These are phyloP conservation scores for Helicolenus hilgendorfi DNA, from an alignment of 2,797 vertebrate species.

Conservation along the genomic window DNA sequence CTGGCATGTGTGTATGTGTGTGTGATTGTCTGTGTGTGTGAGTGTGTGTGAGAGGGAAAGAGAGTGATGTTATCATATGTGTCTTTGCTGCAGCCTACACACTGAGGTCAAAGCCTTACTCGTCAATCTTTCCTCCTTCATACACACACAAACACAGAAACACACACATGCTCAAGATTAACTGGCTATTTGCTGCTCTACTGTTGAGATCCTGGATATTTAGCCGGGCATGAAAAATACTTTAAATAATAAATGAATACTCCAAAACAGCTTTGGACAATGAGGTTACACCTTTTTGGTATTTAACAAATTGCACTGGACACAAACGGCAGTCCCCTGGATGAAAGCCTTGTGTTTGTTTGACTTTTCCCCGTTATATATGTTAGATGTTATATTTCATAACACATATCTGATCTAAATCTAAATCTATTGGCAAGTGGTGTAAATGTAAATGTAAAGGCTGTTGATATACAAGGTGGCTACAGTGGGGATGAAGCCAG, in stretches of 20 bases:
- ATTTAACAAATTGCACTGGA: neutral
- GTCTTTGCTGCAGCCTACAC: slow-evolving; percentile 77
- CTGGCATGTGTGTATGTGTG: slow-evolving; percentile 14
- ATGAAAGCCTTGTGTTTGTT: no score
- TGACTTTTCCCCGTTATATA: neutral
- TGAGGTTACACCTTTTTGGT: neutral
- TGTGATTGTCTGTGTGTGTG: neutral
- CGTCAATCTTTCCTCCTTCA: slow-evolving; percentile 59
- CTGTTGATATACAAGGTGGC: neutral
- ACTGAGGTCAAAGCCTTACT: slow-evolving; percentile 71
- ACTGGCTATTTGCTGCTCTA: neutral
- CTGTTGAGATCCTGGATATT: neutral
- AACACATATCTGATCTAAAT: neutral
- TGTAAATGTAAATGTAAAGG: neutral
- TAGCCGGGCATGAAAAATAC: slow-evolving; percentile 13
- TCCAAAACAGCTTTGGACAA: neutral
- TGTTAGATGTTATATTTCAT: neutral
- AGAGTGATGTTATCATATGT: slow-evolving; percentile 74
- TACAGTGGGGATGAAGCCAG: neutral
- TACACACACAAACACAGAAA: neutral
- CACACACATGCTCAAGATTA: slow-evolving; percentile 3
- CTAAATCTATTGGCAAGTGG: neutral
- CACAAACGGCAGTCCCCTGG: no score
- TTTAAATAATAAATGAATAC: neutral
- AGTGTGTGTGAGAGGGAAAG: neutral